Conservation (phyloP, 2,888 invertebrate genomes). For the Heliconius sara region DNA sequence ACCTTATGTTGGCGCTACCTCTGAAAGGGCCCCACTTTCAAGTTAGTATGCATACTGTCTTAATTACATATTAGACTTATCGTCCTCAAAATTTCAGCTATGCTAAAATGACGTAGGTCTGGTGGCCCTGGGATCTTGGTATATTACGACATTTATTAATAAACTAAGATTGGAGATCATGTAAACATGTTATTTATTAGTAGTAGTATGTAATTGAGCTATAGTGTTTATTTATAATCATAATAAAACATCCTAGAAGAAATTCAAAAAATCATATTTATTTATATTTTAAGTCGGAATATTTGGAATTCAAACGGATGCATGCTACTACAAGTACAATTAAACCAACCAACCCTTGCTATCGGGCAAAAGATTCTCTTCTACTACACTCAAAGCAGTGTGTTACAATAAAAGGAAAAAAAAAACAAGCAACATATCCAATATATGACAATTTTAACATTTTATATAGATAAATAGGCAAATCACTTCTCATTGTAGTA, state of each 20-base stretch:
- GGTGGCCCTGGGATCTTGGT: too few species aligned
- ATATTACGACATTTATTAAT: slow-evolving; percentile 16
- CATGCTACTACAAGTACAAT: too few species aligned
- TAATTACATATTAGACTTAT: too few species aligned
- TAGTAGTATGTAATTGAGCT: neutral
- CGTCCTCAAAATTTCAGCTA: too few species aligned
- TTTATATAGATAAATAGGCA: neutral
- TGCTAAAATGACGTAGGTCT: too few species aligned
- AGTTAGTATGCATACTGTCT: too few species aligned
- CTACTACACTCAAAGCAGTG: neutral
- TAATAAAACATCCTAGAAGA: neutral
- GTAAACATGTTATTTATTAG: neutral
- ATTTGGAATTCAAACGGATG: too few species aligned
- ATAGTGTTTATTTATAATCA: neutral
- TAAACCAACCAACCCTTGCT: too few species aligned
- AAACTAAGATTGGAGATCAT: neutral
- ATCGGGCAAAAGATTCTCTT: too few species aligned
- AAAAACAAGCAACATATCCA: neutral
- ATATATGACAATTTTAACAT: neutral
- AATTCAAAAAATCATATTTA: neutral
- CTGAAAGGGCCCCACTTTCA: too few species aligned
- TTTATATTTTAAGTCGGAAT: neutral
- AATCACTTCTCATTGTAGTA: neutral
- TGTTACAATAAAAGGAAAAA: neutral
- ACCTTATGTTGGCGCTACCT: too few species aligned